phyloP scores from a whole-genome alignment of 2,113 vertebrate genomes.

The Lycaon pictus region DNA sequence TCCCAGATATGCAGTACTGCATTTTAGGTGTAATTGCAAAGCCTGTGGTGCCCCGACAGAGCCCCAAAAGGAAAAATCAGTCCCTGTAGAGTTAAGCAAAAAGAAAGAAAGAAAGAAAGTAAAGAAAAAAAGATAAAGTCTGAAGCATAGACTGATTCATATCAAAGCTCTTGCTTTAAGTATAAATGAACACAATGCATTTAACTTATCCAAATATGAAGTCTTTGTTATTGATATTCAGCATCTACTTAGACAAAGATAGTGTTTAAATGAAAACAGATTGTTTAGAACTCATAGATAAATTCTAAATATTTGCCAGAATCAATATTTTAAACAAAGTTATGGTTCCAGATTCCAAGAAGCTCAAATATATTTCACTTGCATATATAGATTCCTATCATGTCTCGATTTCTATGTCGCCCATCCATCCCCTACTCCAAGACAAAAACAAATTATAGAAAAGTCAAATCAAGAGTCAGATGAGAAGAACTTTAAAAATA shows the following conservation, averaged over 20 bases:
- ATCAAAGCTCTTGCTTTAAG: background rate
- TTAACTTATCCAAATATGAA: background rate
- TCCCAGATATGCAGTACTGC: constrained; percentile 61
- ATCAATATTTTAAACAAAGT: background rate
- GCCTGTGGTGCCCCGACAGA: background rate
- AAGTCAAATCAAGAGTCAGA: background rate
- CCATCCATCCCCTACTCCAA: background rate
- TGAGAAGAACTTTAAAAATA: background rate
- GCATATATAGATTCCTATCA: background rate
- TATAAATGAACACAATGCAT: background rate
- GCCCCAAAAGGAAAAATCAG: background rate
- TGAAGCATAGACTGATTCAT: background rate
- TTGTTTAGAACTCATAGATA: background rate
- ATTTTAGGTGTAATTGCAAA: constrained; percentile 60
- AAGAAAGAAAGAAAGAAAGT: background rate
- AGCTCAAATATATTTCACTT: background rate
- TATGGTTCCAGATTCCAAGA: background rate
- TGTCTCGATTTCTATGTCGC: background rate
- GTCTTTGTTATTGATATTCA: background rate
- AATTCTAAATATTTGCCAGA: background rate
- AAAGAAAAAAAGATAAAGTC: background rate
- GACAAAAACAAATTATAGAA: background rate
- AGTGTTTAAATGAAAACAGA: background rate
- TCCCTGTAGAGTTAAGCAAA: background rate
- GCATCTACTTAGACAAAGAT: background rate